Conservation (phyloP, 30 jellyfish, hydroid and myxozoan species). For the Chrysaora quinquecirrha region DNA sequence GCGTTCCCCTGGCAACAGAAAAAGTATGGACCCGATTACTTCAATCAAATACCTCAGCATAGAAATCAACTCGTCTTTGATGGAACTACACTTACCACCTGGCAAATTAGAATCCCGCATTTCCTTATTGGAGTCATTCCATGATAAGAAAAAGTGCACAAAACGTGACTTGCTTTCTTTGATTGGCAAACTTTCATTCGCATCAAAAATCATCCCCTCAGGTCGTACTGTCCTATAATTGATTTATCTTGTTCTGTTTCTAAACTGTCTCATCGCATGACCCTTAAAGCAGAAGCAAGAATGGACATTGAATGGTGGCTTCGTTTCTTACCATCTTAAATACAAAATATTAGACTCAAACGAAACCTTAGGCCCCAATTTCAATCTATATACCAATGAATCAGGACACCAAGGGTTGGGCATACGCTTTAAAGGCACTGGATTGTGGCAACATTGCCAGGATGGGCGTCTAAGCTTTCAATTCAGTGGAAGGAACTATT, state of each 20-base stretch:
- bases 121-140: background rate
- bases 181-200: conserved; percentile 26
- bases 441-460: background rate
- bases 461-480: background rate
- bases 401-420: background rate
- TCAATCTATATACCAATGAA: background rate
- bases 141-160: background rate
- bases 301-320: background rate
- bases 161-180: conserved; percentile 7
- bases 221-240: conserved; percentile 3
- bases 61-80: background rate
- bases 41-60: background rate
- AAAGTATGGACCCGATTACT: background rate
- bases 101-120: background rate
- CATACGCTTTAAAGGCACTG: background rate
- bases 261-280: background rate
- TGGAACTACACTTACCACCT: background rate
- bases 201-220: conserved; percentile 16
- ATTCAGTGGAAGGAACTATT: background rate
- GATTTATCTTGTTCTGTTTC: background rate
- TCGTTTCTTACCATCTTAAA: background rate
- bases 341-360: background rate
- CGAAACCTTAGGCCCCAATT: background rate
- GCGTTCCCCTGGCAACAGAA: conserved; percentile 8
- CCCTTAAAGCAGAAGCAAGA: background rate